Percentiles rank a stretch among this genome's conserved stretches.
These are phyloP conservation scores for Eutolmus rufibarbis DNA, from an alignment of 2,888 invertebrate species.

Conservation along the genomic window DNA sequence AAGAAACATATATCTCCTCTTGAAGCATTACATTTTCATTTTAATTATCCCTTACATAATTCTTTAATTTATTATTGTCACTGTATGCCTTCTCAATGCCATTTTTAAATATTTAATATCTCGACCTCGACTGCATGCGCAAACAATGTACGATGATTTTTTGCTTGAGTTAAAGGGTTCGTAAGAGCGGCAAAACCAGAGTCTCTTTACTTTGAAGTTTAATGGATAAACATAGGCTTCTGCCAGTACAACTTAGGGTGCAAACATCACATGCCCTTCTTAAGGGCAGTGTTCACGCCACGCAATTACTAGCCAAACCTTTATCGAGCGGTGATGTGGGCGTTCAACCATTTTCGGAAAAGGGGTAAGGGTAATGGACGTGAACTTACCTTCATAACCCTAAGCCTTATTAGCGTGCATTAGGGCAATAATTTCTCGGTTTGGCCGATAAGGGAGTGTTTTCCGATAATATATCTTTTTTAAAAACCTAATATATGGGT, in stretches of 20 bases:
- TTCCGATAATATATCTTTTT: neutral
- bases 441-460: neutral
- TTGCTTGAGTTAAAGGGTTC: neutral
- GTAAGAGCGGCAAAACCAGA: neutral
- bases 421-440: neutral
- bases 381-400: neutral
- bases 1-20: neutral
- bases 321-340: neutral
- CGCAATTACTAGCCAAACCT: neutral
- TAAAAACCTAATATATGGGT: neutral
- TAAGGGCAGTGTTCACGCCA: neutral
- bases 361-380: neutral
- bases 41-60: neutral
- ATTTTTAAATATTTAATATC: neutral
- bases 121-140: neutral
- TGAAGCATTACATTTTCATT: neutral
- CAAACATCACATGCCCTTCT: neutral
- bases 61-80: neutral
- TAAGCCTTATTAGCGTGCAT: neutral
- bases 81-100: neutral
- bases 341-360: neutral
- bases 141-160: neutral
- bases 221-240: neutral
- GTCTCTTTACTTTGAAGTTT: neutral
- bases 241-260: neutral